Evolutionary conservation across 2,888 invertebrate species (phyloP).

Genomic region (Amphimallon solstitiale): DNA sequence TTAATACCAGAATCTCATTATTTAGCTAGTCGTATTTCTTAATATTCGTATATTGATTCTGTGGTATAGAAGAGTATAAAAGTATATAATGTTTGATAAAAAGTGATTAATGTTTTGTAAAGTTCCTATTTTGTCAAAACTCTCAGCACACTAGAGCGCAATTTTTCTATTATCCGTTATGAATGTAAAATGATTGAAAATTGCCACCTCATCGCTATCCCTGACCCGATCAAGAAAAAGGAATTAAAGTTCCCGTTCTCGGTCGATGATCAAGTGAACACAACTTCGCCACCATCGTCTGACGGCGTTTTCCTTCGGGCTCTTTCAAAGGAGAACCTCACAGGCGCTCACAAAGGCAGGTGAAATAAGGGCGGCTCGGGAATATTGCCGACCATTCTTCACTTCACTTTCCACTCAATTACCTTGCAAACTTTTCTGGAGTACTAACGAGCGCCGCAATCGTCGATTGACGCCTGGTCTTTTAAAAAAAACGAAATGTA

Average conservation of each 20-base stretch:
- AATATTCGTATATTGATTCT: no score
- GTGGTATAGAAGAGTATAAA: no score
- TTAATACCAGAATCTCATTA: no score
- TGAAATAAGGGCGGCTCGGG: slow-evolving; percentile 29
- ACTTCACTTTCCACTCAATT: slow-evolving; percentile 53
- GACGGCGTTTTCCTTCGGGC: background rate
- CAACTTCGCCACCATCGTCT: background rate
- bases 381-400: slow-evolving; percentile 48
- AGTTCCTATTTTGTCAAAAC: no score
- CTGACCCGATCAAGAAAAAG: background rate
- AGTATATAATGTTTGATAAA: no score
- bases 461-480: slow-evolving; percentile 34
- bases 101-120: no score
- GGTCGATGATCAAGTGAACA: slow-evolving; percentile 6
- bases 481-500: background rate
- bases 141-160: no score
- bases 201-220: slow-evolving; percentile 1
- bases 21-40: no score
- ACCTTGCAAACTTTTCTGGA: slow-evolving; percentile 47
- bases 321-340: slow-evolving; percentile 12
- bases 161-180: slow-evolving; percentile 30
- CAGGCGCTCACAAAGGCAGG: slow-evolving; percentile 16
- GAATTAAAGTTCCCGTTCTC: background rate
- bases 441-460: slow-evolving; percentile 41
- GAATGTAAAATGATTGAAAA: slow-evolving; percentile 22